Conservation (phyloP, 2,888 invertebrate genomes). For the Dryomyza anilis region DNA sequence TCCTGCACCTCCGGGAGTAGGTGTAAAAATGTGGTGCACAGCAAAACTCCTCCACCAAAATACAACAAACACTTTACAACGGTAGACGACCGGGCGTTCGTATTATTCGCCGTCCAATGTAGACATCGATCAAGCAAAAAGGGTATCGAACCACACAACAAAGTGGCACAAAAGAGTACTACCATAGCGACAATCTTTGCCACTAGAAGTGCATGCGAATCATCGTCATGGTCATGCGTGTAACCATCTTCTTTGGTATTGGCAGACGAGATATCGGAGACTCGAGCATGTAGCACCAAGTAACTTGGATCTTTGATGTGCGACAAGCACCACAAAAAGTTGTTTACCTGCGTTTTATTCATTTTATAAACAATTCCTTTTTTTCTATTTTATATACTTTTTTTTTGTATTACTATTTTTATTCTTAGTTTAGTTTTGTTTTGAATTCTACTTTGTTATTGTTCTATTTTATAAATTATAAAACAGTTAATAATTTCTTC, state of each 20-base stretch:
- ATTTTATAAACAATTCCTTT: too few relatives aligned
- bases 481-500: too few relatives aligned
- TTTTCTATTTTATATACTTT: too few relatives aligned
- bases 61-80: slow-evolving; percentile 70
- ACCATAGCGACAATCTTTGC: slow-evolving; percentile 82
- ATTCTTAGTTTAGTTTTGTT: too few relatives aligned
- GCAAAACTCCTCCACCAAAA: slow-evolving; percentile 84
- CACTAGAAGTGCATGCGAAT: slow-evolving; percentile 64
- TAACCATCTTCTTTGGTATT: not conserved
- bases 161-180: slow-evolving; percentile 76
- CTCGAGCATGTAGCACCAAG: not conserved
- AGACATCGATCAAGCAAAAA: slow-evolving; percentile 72
- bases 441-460: too few relatives aligned
- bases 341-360: slow-evolving; percentile 15
- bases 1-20: slow-evolving; percentile 80
- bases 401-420: too few relatives aligned
- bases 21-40: slow-evolving; percentile 82
- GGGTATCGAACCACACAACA: slow-evolving; percentile 76
- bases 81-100: slow-evolving; percentile 51
- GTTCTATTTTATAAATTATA: too few relatives aligned
- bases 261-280: not conserved
- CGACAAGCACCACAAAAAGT: slow-evolving; percentile 11
- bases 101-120: slow-evolving; percentile 64
- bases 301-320: slow-evolving; percentile 10
- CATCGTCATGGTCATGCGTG: slow-evolving; percentile 29